phyloP scores from a whole-genome alignment of 2,113 vertebrate species.

The Mormyrus lacerda region DNA sequence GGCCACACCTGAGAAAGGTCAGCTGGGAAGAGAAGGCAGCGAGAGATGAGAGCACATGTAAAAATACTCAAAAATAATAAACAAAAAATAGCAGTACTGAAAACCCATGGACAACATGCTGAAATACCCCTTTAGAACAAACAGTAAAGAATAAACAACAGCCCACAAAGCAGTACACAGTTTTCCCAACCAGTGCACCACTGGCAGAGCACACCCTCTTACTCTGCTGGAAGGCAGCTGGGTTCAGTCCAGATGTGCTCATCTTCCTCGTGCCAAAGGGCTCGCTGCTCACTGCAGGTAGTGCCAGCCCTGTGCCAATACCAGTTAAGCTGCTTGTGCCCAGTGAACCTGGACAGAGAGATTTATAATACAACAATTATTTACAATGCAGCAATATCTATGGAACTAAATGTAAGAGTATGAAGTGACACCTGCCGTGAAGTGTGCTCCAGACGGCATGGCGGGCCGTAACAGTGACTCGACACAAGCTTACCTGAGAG shows the following conservation, averaged over 20 bases:
- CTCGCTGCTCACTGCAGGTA: slow-evolving; percentile 82
- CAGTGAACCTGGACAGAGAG: slow-evolving; percentile 64
- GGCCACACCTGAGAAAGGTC: slow-evolving; percentile 99
- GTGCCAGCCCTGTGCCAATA: slow-evolving; percentile 82
- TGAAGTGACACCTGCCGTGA: background rate
- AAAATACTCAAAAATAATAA: background rate
- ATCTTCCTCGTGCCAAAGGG: slow-evolving; percentile 93
- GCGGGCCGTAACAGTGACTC: background rate
- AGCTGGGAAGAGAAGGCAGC: slow-evolving; percentile 59
- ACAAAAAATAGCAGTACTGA: background rate
- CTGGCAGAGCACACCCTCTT: slow-evolving; percentile 88
- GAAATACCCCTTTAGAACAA: background rate
- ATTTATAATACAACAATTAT: background rate
- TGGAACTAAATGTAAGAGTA: background rate
- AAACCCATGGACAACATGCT: background rate
- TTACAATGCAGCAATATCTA: background rate
- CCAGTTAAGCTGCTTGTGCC: slow-evolving; percentile 79
- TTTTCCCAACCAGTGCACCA: slow-evolving; percentile 49
- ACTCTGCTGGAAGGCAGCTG: slow-evolving; percentile 98
- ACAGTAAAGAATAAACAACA: background rate
- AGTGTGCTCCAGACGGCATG: background rate
- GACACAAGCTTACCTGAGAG: slow-evolving; percentile 70
- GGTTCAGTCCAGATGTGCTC: slow-evolving; percentile 93
- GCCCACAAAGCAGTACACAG: background rate
- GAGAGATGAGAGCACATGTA: background rate